Evolutionary conservation across 2,113 vertebrate genomes (phyloP), one percentile per base, ranked within the genome.

Genomic region (Serilophus lunatus): DNA sequence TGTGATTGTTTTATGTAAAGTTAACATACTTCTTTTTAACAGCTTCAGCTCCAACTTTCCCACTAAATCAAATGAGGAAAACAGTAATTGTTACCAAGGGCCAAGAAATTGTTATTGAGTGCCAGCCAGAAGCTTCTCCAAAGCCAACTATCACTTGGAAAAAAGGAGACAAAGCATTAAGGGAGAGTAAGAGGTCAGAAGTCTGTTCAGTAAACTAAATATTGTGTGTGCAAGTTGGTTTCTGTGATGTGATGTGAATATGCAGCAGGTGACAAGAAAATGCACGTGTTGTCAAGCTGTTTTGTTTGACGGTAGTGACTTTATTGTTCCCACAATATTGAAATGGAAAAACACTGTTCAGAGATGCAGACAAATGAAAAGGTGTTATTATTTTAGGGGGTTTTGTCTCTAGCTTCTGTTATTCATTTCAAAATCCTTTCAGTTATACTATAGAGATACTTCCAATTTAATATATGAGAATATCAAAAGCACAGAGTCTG

Each of bases 141-240:
- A 99, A 99, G 92, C 98, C 99, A n/a, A 86, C 97, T 40, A 98
- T 99, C 87, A 98, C 98, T 13, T 99, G 99, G 99, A 99, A 95
- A 96, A 99, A 99, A 97, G 99, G 98, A 88, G 99, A 99, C 94
- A 98, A 97, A 82, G 93, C 96, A 6, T 65, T 99, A 49, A 98
- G 98, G 95, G 98, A 97, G 35, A 99, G 65, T 95, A 99, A 98
- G 98, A 99, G 99, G 99, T 99, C 88, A 98, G 98, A 97, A 86
- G 25, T 71, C 54, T 77, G 36, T 97, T 96, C 5, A 5, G 38
- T 96, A 90, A 94, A 90, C 51, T 68, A 92, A 84, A 74, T 74
- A 75, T 31, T 74, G 57, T 64, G 38, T 53, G 82, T 85, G 40
- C 40, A 42, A 86, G 78, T 83, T 90, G 69, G 79, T 69, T 77